Conservation (phyloP, 2,888 invertebrate species). For the Apeira syringaria region DNA sequence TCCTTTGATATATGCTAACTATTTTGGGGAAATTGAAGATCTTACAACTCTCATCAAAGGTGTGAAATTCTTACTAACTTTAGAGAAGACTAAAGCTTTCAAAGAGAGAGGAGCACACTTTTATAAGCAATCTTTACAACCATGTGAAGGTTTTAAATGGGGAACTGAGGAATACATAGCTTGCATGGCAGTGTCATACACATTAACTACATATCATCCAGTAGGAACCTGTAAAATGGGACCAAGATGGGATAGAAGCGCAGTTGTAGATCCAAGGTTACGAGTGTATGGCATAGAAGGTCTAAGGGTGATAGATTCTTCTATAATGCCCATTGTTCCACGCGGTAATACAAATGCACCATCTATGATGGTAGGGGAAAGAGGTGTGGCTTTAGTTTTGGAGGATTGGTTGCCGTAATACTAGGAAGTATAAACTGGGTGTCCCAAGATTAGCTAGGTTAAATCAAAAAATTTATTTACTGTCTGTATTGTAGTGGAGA, state of each 20-base stretch:
- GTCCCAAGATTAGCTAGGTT: too few relatives aligned
- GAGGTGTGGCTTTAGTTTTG: conserved; percentile 49
- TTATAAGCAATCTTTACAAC: conserved; percentile 76
- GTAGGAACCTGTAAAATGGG: conserved; percentile 77
- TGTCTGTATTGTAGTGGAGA: too few relatives aligned
- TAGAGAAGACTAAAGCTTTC: conserved; percentile 83
- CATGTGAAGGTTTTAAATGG: conserved; percentile 83
- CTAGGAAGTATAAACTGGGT: not conserved
- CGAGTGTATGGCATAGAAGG: conserved; percentile 84
- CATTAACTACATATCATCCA: conserved; percentile 69
- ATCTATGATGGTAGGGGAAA: conserved; percentile 90
- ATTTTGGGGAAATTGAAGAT: conserved; percentile 84
- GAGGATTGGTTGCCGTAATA: conserved; percentile 47
- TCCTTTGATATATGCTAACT: conserved; percentile 88
- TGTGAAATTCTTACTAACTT: conserved; percentile 78
- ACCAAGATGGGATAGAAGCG: conserved; percentile 72
- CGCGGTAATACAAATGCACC: conserved; percentile 93
- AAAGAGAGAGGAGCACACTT: conserved; percentile 79
- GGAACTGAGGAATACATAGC: conserved; percentile 85
- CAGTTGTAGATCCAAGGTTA: conserved; percentile 88
- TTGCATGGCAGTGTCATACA: conserved; percentile 85
- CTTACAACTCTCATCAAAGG: conserved; percentile 83
- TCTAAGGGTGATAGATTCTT: conserved; percentile 89
- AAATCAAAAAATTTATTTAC: too few relatives aligned
- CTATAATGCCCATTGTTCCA: conserved; percentile 90